Percentiles rank a stretch among this genome's conserved stretches.
These are phyloP conservation scores for Nettapus auritus DNA, from an alignment of 2,113 vertebrate genomes.

Conservation along the genomic window DNA sequence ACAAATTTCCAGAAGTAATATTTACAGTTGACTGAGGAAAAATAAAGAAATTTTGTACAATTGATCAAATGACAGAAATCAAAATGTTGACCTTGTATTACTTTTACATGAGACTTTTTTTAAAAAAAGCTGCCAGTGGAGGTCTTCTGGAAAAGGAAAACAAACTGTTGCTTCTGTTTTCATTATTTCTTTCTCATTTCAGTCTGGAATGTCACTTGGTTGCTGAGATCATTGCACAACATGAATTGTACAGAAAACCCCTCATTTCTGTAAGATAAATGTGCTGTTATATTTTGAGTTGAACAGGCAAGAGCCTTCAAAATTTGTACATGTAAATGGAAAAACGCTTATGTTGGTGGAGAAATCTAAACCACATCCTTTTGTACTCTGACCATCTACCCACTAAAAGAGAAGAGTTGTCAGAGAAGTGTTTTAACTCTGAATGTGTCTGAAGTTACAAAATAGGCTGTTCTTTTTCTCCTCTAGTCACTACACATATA, in stretches of 20 bases:
- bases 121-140: neutral
- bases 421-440: neutral
- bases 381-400: neutral
- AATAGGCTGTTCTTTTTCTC: neutral
- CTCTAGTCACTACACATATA: neutral
- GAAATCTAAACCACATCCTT: slow-evolving; percentile 20
- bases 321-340: neutral
- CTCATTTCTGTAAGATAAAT: slow-evolving; percentile 9
- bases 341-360: neutral
- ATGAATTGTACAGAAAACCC: neutral
- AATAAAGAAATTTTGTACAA: neutral
- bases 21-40: neutral
- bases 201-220: neutral
- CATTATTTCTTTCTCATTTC: neutral
- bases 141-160: neutral
- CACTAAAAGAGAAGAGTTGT: neutral
- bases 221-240: neutral
- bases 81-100: neutral
- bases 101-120: neutral
- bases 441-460: neutral
- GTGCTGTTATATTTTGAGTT: slow-evolving; percentile 3
- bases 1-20: neutral
- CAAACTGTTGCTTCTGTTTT: slow-evolving; percentile 16
- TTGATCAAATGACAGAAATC: neutral
- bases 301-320: neutral